Conservation (phyloP, 2,113 vertebrate species). For the Dicentrarchus labrax region DNA sequence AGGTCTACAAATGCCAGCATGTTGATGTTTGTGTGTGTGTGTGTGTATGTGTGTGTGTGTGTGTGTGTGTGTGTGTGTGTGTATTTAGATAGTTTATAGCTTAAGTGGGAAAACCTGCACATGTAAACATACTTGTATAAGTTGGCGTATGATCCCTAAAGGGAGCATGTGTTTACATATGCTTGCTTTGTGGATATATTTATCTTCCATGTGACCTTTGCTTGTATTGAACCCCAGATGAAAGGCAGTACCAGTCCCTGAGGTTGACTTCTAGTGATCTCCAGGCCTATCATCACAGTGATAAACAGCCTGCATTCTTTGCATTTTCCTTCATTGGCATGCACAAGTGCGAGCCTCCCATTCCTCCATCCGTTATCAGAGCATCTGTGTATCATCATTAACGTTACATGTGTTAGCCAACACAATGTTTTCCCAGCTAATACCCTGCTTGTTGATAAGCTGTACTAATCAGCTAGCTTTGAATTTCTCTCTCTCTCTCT, state of each 20-base stretch:
- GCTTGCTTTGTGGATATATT: conserved; percentile 44
- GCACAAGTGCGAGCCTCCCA: conserved; percentile 42
- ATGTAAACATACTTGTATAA: conserved; percentile 46
- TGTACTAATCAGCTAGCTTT: conserved; percentile 73
- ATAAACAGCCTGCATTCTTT: conserved; percentile 67
- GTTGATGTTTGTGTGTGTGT: conserved; percentile 24
- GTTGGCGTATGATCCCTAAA: conserved; percentile 37
- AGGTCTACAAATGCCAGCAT: conserved; percentile 27
- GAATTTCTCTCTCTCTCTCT: conserved; percentile 53
- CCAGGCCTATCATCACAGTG: conserved; percentile 41
- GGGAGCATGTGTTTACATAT: conserved; percentile 34
- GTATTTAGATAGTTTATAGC: conserved; percentile 56
- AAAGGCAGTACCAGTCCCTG: conserved; percentile 21
- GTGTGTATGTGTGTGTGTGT: too few species aligned
- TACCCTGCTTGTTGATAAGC: conserved; percentile 77
- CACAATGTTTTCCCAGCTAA: conserved; percentile 77
- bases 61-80: conserved; percentile 5
- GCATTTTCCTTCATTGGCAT: conserved; percentile 71
- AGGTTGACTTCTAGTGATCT: conserved; percentile 46
- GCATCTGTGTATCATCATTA: conserved; percentile 84
- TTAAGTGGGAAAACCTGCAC: conserved; percentile 37
- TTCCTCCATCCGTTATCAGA: conserved; percentile 67
- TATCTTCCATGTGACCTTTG: conserved; percentile 62
- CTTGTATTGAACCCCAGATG: conserved; percentile 35
- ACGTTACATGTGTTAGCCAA: conserved; percentile 79